Percentiles rank a stretch among this genome's conserved stretches.
These are phyloP conservation scores for Hypsopygia costalis DNA, from an alignment of 2,888 invertebrate genomes.

Conservation along the genomic window DNA sequence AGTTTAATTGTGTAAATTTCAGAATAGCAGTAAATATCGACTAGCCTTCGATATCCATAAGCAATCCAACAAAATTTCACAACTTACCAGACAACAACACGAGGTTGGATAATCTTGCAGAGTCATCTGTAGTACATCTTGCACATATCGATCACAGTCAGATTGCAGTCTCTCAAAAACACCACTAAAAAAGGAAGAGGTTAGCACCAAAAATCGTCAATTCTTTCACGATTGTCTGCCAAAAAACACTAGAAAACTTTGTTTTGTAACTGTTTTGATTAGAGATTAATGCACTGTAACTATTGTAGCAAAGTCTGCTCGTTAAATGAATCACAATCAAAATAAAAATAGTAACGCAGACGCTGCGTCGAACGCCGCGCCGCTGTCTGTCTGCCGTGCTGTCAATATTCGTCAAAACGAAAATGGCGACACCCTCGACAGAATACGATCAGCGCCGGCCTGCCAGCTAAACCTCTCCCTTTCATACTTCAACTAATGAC, in stretches of 20 bases:
- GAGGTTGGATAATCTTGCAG: slow-evolving; percentile 49
- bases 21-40: background rate
- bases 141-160: slow-evolving; percentile 77
- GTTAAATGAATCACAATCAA: slow-evolving; percentile 74
- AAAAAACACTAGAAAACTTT: slow-evolving; percentile 49
- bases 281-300: slow-evolving; percentile 41
- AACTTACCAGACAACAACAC: slow-evolving; percentile 64
- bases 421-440: slow-evolving; percentile 86
- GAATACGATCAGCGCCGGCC: slow-evolving; percentile 75
- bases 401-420: slow-evolving; percentile 88
- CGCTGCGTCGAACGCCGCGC: slow-evolving; percentile 76
- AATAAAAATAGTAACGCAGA: slow-evolving; percentile 77
- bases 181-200: slow-evolving; percentile 72
- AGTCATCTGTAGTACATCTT: slow-evolving; percentile 78
- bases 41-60: background rate
- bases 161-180: slow-evolving; percentile 76
- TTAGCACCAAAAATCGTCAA: slow-evolving; percentile 69
- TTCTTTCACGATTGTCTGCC: slow-evolving; percentile 43
- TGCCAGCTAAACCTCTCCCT: slow-evolving; percentile 45
- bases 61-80: slow-evolving; percentile 12
- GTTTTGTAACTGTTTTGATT: slow-evolving; percentile 49
- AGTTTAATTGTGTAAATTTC: background rate
- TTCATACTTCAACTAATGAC: slow-evolving; percentile 31
- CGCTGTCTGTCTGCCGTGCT: slow-evolving; percentile 81
- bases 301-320: slow-evolving; percentile 49